phyloP scores from a whole-genome alignment of 2,797 vertebrate genomes.

The Acridotheres tristis region DNA sequence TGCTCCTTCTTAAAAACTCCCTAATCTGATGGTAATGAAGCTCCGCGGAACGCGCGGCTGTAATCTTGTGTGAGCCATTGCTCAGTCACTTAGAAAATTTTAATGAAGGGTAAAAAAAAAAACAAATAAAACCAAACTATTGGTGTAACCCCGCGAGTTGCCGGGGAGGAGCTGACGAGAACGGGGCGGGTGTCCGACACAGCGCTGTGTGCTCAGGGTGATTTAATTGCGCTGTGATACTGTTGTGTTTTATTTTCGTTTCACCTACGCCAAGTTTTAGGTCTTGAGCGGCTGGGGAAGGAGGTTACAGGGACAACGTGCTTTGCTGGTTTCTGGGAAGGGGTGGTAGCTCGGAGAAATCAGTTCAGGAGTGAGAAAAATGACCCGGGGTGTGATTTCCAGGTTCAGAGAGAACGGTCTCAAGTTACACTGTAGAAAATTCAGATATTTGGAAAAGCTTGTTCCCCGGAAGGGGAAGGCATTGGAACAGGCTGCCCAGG shows the following conservation, averaged over 20 bases:
- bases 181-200: fast-evolving
- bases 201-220: fast-evolving
- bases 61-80: not conserved
- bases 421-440: not conserved
- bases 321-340: fast-evolving
- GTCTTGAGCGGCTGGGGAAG: not conserved
- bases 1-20: not conserved
- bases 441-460: not conserved
- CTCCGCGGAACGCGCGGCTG: not conserved
- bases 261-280: not conserved
- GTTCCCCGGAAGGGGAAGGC: not conserved
- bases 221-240: fast-evolving
- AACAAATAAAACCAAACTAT: no score
- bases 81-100: not conserved
- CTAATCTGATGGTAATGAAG: not conserved
- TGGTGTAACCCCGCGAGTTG: not conserved
- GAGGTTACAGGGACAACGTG: fast-evolving
- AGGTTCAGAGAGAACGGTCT: not conserved
- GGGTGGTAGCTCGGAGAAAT: not conserved
- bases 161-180: not conserved
- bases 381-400: not conserved
- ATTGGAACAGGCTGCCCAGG: not conserved
- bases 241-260: not conserved
- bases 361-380: not conserved
- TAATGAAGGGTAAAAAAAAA: not conserved